A percentile compares a stretch with the other conserved stretches of the same genome.
Evolutionary conservation across 1,140 invertebrate species (phyloP).

Genomic region (Conus betulinus): DNA sequence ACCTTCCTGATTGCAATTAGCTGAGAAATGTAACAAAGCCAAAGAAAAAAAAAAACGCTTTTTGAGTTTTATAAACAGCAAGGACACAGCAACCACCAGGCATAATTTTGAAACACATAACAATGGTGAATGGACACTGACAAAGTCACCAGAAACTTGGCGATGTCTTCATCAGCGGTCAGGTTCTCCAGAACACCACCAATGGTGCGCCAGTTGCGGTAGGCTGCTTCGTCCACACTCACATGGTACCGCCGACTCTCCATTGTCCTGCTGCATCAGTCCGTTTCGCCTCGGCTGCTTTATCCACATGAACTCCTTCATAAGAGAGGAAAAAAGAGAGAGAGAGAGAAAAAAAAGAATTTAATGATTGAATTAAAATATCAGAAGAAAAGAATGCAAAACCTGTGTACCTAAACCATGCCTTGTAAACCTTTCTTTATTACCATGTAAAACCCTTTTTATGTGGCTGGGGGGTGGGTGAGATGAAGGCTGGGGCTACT

Average conservation of each 20-base stretch:
- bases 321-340: not conserved
- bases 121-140: not conserved
- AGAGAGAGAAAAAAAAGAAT: not conserved
- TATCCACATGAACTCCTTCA: not conserved
- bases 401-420: no score
- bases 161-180: not conserved
- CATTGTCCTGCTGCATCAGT: not conserved
- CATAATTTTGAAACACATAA: no score
- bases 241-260: not conserved
- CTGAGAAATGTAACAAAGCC: no score
- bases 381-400: not conserved
- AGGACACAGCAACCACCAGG: no score
- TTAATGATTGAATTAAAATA: not conserved
- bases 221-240: not conserved
- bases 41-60: no score
- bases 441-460: no score
- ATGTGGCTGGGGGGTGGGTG: no score
- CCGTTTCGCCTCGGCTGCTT: not conserved
- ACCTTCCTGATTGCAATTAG: no score
- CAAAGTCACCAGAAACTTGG: not conserved
- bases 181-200: not conserved
- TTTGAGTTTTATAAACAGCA: no score
- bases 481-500: no score
- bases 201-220: not conserved
- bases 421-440: no score